These are phyloP conservation scores for Trochalopteron elliotii DNA, from an alignment of 2,113 vertebrate species.

Conservation along the genomic window DNA sequence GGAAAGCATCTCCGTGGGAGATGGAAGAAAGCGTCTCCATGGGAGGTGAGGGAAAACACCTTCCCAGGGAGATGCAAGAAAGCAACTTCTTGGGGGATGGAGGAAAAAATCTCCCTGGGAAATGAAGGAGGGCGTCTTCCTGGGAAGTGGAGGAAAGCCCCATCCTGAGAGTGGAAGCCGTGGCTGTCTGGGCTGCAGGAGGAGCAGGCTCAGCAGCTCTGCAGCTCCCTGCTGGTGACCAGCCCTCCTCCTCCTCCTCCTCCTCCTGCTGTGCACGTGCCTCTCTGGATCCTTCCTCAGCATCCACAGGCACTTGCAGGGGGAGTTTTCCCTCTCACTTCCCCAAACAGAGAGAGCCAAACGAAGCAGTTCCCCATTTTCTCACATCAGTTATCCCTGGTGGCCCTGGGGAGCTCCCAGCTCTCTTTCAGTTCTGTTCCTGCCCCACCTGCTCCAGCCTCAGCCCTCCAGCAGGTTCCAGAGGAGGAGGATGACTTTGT, in stretches of 20 bases:
- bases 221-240: neutral
- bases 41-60: neutral
- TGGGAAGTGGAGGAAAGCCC: neutral
- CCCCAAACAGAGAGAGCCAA: neutral
- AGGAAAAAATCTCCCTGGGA: neutral
- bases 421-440: neutral
- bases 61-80: accelerated
- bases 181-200: neutral
- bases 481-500: accelerated
- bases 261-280: neutral
- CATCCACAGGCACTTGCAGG: neutral
- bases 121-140: neutral
- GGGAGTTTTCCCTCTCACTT: slow-evolving; percentile 27
- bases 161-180: neutral
- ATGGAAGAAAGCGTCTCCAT: accelerated
- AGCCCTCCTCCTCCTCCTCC: neutral
- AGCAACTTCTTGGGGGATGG: accelerated
- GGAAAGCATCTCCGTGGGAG: neutral
- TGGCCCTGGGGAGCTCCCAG: neutral
- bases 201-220: neutral
- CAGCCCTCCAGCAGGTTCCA: neutral
- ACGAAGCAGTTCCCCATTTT: neutral
- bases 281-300: neutral
- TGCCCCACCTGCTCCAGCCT: neutral
- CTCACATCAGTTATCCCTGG: neutral